phyloP scores from a whole-genome alignment of 64 coral and sea anemone genomes.

The Montipora efflorescens region DNA sequence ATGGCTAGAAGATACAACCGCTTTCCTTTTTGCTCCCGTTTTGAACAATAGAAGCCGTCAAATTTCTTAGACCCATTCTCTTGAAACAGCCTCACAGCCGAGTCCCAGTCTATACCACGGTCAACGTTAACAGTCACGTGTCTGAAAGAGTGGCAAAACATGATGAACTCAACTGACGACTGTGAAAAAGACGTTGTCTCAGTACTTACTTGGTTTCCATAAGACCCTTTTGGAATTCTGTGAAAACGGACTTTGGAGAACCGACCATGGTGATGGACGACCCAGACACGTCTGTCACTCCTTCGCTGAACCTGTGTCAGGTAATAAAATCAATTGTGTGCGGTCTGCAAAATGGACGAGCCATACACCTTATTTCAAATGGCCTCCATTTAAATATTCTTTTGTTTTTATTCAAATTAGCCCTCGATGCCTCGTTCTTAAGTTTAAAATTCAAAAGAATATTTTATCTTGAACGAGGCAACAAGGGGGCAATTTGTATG shows the following conservation, averaged over 20 bases:
- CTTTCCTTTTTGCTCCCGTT: constrained; percentile 85
- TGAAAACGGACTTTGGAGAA: constrained; percentile 82
- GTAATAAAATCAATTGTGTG: neutral
- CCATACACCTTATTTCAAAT: too few species aligned
- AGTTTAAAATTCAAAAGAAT: too few species aligned
- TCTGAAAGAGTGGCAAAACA: constrained; percentile 21
- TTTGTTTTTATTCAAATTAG: too few species aligned
- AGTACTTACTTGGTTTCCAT: constrained; percentile 91
- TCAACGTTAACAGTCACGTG: constrained; percentile 87
- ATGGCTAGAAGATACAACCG: constrained; percentile 90
- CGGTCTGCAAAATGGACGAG: too few species aligned
- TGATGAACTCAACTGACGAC: neutral
- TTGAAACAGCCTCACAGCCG: constrained; percentile 70
- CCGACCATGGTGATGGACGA: constrained; percentile 89
- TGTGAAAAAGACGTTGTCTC: neutral
- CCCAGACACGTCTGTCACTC: constrained; percentile 92
- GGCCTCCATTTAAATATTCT: too few species aligned
- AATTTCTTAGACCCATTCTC: constrained; percentile 59
- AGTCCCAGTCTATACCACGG: constrained; percentile 88
- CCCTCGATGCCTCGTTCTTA: too few species aligned
- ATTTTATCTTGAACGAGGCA: too few species aligned
- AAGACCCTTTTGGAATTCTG: constrained; percentile 82
- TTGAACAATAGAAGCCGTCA: constrained; percentile 97
- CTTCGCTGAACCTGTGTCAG: constrained; percentile 86
- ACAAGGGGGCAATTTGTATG: too few species aligned